Evolutionary conservation across 1,140 invertebrate genomes (phyloP), one percentile per base, ranked within the genome.

Genomic region (Amyelois transitella): DNA sequence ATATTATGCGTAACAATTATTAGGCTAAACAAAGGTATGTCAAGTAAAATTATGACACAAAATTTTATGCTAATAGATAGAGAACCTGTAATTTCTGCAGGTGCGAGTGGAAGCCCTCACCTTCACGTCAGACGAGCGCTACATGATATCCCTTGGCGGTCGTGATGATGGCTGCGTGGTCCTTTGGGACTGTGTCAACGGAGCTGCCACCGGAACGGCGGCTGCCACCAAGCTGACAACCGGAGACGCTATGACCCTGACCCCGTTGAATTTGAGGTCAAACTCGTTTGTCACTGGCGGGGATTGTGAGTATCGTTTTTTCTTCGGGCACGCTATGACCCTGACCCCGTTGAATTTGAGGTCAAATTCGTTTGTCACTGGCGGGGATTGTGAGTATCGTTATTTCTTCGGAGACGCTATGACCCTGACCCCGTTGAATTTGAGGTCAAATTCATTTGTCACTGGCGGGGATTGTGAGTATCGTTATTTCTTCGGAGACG

Each of bases 101-200:
- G 93, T 93, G 0, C 92, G 95, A 45, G 93, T 98, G 0, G 94
- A 97, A 87, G 91, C 94, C 7, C 86, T 98, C 8, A 90, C 91
- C 12, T 97, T 98, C 77, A 95, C 96, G 0, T 90, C 91, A 19
- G 92, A 95, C 77, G 95, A 95, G 58, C 90, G 91, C 43, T 97
- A 93, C 78, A 88, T 97, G 50, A 91, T 96, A 25, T 96, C 95
- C 1, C 89, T 98, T 24, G 97, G 97, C 12, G 97, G 97, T 0
- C 91, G 92, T 61, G 97, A 98, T 81, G 96, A 97, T 83, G 94
- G 95, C 18, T 93, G 92, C 66, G 92, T 96, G 20, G 91, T 95
- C 21, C 90, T 96, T 6, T 96, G 92, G 90, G 92, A 96, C 70
- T 91, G 95, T 50, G 68, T 88, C 22, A 89, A 88, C 1, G 90